Evolutionary conservation across 2,113 vertebrate genomes (phyloP).

Genomic region (Gambusia affinis): DNA sequence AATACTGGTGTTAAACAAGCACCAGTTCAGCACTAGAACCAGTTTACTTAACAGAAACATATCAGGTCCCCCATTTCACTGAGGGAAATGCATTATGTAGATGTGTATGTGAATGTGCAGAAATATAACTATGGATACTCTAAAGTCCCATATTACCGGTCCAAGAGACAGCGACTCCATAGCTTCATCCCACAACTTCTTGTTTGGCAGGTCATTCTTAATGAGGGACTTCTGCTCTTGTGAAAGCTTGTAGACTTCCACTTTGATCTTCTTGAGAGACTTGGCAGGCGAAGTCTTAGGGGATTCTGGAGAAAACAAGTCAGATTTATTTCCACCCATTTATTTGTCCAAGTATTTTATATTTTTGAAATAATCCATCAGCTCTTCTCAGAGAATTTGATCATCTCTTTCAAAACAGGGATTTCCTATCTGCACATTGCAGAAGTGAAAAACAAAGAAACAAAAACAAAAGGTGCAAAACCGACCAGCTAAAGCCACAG

Average conservation of each 20-base stretch:
- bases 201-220: conserved; percentile 87
- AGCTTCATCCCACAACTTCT: conserved; percentile 93
- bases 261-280: conserved; percentile 87
- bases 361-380: background rate
- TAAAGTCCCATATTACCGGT: conserved; percentile 75
- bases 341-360: background rate
- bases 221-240: conserved; percentile 88
- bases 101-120: background rate
- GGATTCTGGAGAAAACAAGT: conserved; percentile 29
- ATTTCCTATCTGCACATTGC: background rate
- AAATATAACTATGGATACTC: background rate
- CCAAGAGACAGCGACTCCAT: conserved; percentile 88
- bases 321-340: background rate
- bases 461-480: background rate
- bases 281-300: conserved; percentile 71
- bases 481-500: background rate
- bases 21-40: background rate
- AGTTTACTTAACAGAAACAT: background rate
- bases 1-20: background rate
- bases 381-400: background rate
- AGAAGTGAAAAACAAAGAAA: background rate
- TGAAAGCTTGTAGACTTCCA: conserved; percentile 90
- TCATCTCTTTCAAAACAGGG: background rate
- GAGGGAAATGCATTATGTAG: background rate
- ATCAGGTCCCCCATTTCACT: background rate